Conservation (phyloP, 2,888 invertebrate genomes). For the Chloromyia formosa region DNA sequence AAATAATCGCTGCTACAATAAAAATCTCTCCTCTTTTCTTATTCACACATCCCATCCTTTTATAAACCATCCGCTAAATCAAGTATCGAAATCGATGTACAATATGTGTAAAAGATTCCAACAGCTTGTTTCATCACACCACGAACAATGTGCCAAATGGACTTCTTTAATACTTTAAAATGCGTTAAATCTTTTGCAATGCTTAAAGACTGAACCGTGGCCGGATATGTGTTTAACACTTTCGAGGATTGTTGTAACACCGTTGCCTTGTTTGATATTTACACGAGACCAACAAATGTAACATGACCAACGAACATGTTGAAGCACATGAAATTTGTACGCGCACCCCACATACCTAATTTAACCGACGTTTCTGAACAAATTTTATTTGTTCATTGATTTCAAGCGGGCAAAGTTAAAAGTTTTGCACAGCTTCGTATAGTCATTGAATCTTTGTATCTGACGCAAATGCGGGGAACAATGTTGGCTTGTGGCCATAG, state of each 20-base stretch:
- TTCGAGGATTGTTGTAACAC: constrained; percentile 42
- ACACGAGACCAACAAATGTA: constrained; percentile 47
- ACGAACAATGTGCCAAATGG: constrained; percentile 38
- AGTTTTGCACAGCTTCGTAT: no score
- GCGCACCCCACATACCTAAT: constrained; percentile 36
- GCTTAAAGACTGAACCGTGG: constrained; percentile 17
- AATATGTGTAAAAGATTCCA: constrained; percentile 9
- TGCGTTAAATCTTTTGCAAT: constrained; percentile 28
- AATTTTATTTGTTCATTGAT: constrained; percentile 14
- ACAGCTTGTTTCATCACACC: constrained; percentile 39
- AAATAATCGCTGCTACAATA: no score
- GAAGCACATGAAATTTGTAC: constrained; percentile 40
- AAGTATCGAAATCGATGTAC: background rate
- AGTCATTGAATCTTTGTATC: no score
- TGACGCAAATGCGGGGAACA: no score
- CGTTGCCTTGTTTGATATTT: constrained; percentile 46
- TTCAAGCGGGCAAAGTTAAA: background rate
- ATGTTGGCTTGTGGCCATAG: no score
- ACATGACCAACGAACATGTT: constrained; percentile 48
- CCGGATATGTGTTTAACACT: constrained; percentile 47
- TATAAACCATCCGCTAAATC: constrained; percentile 3
- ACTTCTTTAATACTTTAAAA: constrained; percentile 36
- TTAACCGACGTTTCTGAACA: constrained; percentile 2
- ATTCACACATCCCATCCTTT: no score
- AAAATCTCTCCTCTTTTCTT: no score